Conservation (phyloP, 2,888 invertebrate genomes). For the Orthosia incerta region DNA sequence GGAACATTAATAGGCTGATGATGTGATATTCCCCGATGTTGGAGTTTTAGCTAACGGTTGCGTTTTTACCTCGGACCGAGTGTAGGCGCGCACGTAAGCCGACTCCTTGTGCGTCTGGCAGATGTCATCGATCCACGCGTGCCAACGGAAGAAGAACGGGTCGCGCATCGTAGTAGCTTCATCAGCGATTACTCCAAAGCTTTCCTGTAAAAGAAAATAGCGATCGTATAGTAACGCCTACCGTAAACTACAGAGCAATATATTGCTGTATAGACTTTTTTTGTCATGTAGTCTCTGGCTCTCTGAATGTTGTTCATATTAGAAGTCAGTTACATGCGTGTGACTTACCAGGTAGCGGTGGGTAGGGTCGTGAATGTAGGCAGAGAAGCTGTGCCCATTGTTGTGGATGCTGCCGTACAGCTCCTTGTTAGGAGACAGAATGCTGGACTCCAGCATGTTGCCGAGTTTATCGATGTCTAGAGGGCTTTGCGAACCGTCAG, state of each 20-base stretch:
- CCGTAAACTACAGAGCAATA: slow-evolving; percentile 19
- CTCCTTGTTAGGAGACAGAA: slow-evolving; percentile 92
- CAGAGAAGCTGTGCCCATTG: slow-evolving; percentile 93
- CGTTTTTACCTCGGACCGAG: slow-evolving; percentile 79
- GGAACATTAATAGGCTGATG: too few relatives aligned
- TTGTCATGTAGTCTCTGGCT: not conserved
- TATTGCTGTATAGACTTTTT: not conserved
- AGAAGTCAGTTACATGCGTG: too few relatives aligned
- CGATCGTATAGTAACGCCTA: not conserved
- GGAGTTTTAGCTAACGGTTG: not conserved
- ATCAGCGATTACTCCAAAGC: slow-evolving; percentile 95
- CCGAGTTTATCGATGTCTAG: slow-evolving; percentile 93
- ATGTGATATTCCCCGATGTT: too few relatives aligned
- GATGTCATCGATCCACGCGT: slow-evolving; percentile 94
- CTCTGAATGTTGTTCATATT: not conserved
- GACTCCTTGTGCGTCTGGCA: slow-evolving; percentile 94
- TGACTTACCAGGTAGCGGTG: slow-evolving; percentile 92
- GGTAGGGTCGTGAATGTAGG: slow-evolving; percentile 94
- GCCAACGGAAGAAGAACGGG: slow-evolving; percentile 96
- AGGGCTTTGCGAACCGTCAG: slow-evolving; percentile 85
- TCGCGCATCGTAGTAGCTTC: slow-evolving; percentile 96
- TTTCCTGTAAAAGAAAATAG: slow-evolving; percentile 90
- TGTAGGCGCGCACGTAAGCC: slow-evolving; percentile 80
- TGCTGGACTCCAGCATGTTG: slow-evolving; percentile 93
- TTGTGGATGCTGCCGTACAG: slow-evolving; percentile 94